Conservation (phyloP, 2,888 invertebrate genomes). For the Microplitis manilae region DNA sequence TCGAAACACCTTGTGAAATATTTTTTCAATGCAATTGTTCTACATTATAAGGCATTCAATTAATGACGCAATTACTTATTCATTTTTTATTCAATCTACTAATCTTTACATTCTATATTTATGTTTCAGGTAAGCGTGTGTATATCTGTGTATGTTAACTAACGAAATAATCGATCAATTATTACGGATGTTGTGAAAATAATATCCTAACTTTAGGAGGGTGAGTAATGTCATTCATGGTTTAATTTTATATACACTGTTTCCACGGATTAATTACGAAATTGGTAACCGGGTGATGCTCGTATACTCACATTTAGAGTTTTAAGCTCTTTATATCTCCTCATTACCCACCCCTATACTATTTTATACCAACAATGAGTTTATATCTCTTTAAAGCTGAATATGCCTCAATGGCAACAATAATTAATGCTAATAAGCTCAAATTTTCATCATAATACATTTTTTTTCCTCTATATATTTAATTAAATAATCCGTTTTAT, state of each 20-base stretch:
- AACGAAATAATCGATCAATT: neutral
- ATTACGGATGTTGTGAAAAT: neutral
- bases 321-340: slow-evolving; percentile 16
- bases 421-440: neutral
- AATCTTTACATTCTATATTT: neutral
- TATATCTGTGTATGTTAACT: neutral
- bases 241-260: slow-evolving; percentile 19
- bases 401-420: neutral
- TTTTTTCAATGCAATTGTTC: neutral
- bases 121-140: slow-evolving; percentile 13
- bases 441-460: neutral
- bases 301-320: slow-evolving; percentile 16
- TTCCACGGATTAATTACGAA: slow-evolving; percentile 29
- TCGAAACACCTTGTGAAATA: too few relatives aligned
- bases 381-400: neutral
- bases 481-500: neutral
- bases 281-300: slow-evolving; percentile 5
- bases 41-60: neutral
- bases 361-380: neutral
- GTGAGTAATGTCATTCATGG: slow-evolving; percentile 12
- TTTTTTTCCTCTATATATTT: neutral
- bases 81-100: neutral
- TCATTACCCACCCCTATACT: neutral
- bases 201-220: slow-evolving; percentile 2
- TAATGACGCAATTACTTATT: neutral